Conservation (phyloP, 2,113 vertebrate genomes). For the Parus major region DNA sequence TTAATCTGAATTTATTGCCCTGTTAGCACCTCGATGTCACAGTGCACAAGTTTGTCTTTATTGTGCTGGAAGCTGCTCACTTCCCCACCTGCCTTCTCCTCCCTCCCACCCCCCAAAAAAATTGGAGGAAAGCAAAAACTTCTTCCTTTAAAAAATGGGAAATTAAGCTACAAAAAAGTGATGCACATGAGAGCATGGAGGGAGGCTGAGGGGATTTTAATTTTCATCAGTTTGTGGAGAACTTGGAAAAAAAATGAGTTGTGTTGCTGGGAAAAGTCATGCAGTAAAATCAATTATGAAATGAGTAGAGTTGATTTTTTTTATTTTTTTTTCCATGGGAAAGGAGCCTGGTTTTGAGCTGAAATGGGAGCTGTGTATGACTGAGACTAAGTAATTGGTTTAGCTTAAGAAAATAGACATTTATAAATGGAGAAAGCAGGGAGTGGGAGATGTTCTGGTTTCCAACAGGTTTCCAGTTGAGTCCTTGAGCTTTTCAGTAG, state of each 20-base stretch:
- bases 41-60: background rate
- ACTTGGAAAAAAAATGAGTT: background rate
- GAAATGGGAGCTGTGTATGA: background rate
- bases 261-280: background rate
- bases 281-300: background rate
- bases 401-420: background rate
- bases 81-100: background rate
- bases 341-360: background rate
- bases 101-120: rapidly evolving
- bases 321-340: background rate
- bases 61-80: background rate
- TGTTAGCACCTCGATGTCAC: background rate
- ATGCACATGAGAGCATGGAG: background rate
- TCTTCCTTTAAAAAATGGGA: background rate
- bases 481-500: background rate
- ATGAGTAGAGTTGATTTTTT: background rate
- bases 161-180: background rate
- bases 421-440: background rate
- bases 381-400: background rate
- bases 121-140: background rate
- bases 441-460: background rate
- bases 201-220: background rate
- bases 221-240: background rate
- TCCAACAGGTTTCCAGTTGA: background rate
- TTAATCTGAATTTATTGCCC: background rate